These are phyloP conservation scores for Romanogobio albipinnatus DNA, from an alignment of 2,113 vertebrate genomes.

Conservation along the genomic window DNA sequence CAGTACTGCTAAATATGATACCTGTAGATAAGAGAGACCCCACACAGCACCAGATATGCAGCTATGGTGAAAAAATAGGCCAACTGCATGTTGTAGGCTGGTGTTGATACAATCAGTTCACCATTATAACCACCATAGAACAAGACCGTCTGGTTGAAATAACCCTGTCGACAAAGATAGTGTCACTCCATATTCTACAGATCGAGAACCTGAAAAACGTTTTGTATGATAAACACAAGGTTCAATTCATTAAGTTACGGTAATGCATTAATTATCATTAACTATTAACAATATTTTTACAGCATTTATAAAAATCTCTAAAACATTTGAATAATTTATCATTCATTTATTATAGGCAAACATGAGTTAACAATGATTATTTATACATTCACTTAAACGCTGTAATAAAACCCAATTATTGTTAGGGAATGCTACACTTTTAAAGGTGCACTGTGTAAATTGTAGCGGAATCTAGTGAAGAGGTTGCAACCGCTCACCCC, in stretches of 20 bases:
- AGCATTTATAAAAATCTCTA: not conserved
- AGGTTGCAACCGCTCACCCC: no score
- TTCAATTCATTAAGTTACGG: not conserved
- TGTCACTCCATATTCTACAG: not conserved
- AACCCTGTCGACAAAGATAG: conserved; percentile 68
- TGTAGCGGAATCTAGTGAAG: no score
- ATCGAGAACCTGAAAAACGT: not conserved
- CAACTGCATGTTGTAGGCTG: conserved; percentile 87
- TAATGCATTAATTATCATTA: not conserved
- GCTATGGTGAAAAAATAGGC: conserved; percentile 92
- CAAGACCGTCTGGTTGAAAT: conserved; percentile 79
- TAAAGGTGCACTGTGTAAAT: no score
- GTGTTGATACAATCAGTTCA: conserved; percentile 56
- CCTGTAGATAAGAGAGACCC: conserved; percentile 86
- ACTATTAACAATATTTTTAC: not conserved
- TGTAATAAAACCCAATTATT: no score
- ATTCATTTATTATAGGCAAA: not conserved
- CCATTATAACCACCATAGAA: conserved; percentile 91
- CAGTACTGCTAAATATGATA: conserved; percentile 57
- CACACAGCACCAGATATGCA: conserved; percentile 84
- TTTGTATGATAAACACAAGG: not conserved
- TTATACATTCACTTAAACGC: no score
- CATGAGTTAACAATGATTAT: no score
- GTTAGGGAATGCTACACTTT: no score
- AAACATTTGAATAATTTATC: not conserved